phyloP scores from a whole-genome alignment of 2,797 vertebrate species.

The Tinamus major region DNA sequence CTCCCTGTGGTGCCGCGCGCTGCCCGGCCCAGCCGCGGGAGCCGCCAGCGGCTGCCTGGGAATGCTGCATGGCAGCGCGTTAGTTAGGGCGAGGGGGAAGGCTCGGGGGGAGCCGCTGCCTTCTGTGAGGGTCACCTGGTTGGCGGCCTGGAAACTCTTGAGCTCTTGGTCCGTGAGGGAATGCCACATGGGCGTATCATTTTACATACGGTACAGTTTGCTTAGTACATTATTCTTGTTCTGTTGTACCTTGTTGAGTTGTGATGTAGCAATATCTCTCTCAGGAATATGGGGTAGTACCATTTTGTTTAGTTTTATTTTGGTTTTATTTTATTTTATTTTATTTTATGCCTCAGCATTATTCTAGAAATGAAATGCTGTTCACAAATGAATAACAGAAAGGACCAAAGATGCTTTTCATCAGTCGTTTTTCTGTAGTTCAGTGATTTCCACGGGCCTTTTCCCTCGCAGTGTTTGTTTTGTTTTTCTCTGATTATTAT shows the following conservation, averaged over 20 bases:
- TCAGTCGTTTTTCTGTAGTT: not conserved
- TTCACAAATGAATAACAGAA: not conserved
- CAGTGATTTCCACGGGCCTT: not conserved
- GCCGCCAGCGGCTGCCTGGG: not conserved
- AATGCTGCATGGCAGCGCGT: not conserved
- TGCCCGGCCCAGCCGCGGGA: not conserved
- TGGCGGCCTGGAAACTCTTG: not conserved
- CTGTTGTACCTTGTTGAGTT: not conserved
- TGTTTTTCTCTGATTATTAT: not conserved
- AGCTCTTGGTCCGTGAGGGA: not conserved
- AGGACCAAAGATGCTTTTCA: not conserved
- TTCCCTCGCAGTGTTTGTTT: not conserved
- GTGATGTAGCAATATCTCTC: not conserved
- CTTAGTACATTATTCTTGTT: rapidly evolving
- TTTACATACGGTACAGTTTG: not conserved
- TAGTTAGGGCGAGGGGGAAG: not conserved
- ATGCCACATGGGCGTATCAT: not conserved
- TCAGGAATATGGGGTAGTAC: not conserved
- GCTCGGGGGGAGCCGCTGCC: not conserved
- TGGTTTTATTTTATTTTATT: no score
- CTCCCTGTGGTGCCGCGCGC: not conserved
- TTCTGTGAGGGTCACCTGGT: not conserved
- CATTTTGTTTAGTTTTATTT: no score
- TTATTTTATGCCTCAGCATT: not conserved
- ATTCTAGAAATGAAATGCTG: not conserved